Base-by-base conservation (phyloP, 1,140 invertebrate genomes). In the Meloidogyne hapla region DNA sequence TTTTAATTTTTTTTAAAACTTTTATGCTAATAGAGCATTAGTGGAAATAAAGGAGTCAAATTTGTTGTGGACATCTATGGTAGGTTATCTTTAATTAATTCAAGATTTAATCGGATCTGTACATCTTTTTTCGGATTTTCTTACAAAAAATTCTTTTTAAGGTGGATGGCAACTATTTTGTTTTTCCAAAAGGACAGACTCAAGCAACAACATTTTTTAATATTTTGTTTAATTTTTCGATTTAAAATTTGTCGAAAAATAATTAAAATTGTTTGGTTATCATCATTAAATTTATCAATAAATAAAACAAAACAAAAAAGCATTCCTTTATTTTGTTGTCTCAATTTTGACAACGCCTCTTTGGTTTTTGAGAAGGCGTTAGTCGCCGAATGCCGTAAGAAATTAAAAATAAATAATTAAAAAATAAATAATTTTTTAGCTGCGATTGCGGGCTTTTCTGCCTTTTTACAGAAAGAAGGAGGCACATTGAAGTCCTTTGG, bases 401-500 rank as follows among this genome's bases (percentile, higher is more conserved):
- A 6, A 5, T 26, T 4, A 25, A 28, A 6, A 66, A 40, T 1
- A n/a, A 66, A 66, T 18, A 15, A 15, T 33, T 33, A 1, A n/a
- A 18, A n/a, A 67, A 23, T 70, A n/a, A n/a, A n/a, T 33, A 56
- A 21, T 48, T 33, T 62, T 28, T 64, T 21, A 73, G 71, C 72
- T 74, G 78, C 15, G 81, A 82, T 70, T 82, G 81, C 67, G 82
- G 79, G 38, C 67, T 82, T 42, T 66, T 82, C 21, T 82, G 81
- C 65, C 64, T 82, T 65, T 74, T 82, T 25, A 84, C 81, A 18
- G 81, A 82, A 26, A 69, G 82, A 48, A 83, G 81, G 25, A 40
- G 81, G 26, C 83, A 82, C 61, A 76, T 76, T 56, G 81, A 82
- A 67, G 66, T 82, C 9, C 73, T 82, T 62, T 82, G 81, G 81